Conservation (phyloP, 2,113 vertebrate species). For the Bubo blakistoni region DNA sequence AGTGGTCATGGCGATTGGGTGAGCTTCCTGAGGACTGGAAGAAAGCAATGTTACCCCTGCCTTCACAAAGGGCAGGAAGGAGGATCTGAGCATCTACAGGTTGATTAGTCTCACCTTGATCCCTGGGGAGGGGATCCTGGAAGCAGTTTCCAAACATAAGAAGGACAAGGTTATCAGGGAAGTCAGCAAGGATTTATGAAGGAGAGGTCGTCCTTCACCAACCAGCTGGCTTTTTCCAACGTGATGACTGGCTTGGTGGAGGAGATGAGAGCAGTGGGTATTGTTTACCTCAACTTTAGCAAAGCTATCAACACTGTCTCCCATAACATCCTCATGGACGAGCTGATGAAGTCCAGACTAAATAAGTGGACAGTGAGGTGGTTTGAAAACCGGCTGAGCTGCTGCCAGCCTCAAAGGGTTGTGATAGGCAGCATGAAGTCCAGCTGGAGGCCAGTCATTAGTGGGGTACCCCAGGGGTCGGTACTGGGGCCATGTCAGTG, state of each 20-base stretch:
- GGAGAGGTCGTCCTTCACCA: background rate
- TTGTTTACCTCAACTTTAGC: background rate
- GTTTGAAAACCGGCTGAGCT: background rate
- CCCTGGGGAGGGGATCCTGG: background rate
- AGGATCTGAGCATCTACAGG: background rate
- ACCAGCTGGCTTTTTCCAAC: background rate
- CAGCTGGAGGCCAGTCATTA: background rate
- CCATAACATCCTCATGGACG: background rate
- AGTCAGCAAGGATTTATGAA: background rate
- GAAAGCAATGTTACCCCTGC: background rate
- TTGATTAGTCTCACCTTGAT: background rate
- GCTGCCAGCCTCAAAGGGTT: background rate
- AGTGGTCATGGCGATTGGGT: rapidly evolving
- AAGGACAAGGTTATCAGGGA: background rate
- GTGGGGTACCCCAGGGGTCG: background rate
- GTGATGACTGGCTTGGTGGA: background rate
- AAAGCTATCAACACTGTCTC: background rate
- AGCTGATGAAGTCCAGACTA: background rate
- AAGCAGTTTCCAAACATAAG: background rate
- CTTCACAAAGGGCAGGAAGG: background rate
- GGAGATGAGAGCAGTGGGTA: background rate
- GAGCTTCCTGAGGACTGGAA: background rate
- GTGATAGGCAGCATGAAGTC: background rate
- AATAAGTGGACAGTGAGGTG: background rate
- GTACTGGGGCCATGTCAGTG: background rate